Base-by-base conservation (phyloP, 2,888 invertebrate species). In the Agapetus fuscipes region DNA sequence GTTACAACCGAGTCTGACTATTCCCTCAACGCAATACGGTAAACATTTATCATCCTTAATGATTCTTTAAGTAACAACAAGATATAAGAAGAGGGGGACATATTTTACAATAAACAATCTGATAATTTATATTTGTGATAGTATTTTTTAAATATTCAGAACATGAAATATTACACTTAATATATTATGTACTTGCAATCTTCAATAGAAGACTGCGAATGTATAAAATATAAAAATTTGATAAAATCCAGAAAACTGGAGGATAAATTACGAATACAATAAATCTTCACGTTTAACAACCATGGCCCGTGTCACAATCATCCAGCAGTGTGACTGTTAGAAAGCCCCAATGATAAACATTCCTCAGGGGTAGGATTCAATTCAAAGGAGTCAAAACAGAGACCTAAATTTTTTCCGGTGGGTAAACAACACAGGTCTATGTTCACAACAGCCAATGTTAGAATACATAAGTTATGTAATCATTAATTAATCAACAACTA, bases 201-300 rank as follows among this genome's bases (percentile, higher is more conserved):
- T 45, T 48, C 47, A 48, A 48, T 42, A 48, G 47, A 48, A 48
- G 47, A 48, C 34, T 35, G 25, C 15, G 37, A 48, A 44, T 44
- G 42, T 47, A 45, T 45, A 47, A 45, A 47, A 45, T 42, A 45
- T 46, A 48, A 48, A 48, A 46, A 43, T 39, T 42, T 29, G 39
- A 45, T 45, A 39, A 42, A 43, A 38, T 42, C 47, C 47, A 48
- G 47, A 38, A 48, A 37, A 48, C 47, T 48, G 47, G 44, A 43
- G 42, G 39, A 20, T 6, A 20, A 20, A 20, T 28, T n/a, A n/a
- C n/a, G n/a, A n/a, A n/a, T n/a, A n/a, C 25, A 24, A n/a, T 7
- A 20, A 10, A n/a, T 33, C 6, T 9, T 12, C 24, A 33, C 6
- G 31, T 33, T 16, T 17, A 10, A 9, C 24, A 25, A 17, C n/a